These are phyloP conservation scores for Dicrurus megarhynchus DNA, from an alignment of 2,113 vertebrate species.

Conservation along the genomic window DNA sequence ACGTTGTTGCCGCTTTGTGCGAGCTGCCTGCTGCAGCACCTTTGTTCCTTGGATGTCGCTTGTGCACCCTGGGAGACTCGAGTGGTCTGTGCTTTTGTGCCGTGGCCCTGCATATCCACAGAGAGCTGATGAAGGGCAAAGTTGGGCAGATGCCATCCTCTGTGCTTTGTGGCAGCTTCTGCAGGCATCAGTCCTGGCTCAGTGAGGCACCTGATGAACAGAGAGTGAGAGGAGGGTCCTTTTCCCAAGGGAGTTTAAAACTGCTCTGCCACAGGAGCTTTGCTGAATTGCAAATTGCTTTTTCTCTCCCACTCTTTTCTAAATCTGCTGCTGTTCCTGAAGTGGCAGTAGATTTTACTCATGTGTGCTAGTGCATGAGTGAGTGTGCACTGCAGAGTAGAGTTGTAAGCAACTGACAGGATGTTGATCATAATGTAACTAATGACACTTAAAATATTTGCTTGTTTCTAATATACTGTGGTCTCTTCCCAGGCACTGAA, in stretches of 20 bases:
- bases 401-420: not conserved
- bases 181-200: not conserved
- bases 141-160: not conserved
- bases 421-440: not conserved
- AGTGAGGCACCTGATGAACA: not conserved
- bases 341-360: not conserved
- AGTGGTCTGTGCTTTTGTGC: not conserved
- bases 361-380: not conserved
- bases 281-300: not conserved
- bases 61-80: not conserved
- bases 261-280: not conserved
- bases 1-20: not conserved
- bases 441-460: not conserved
- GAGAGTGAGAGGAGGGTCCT: not conserved
- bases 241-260: not conserved
- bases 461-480: not conserved
- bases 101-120: not conserved
- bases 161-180: not conserved
- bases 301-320: conserved; percentile 13
- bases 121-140: not conserved
- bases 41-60: not conserved
- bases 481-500: not conserved
- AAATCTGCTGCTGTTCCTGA: not conserved
- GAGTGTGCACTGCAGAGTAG: not conserved
- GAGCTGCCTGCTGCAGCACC: not conserved